Base-by-base conservation (phyloP, 2,113 vertebrate species). In the Poicephalus gulielmi region DNA sequence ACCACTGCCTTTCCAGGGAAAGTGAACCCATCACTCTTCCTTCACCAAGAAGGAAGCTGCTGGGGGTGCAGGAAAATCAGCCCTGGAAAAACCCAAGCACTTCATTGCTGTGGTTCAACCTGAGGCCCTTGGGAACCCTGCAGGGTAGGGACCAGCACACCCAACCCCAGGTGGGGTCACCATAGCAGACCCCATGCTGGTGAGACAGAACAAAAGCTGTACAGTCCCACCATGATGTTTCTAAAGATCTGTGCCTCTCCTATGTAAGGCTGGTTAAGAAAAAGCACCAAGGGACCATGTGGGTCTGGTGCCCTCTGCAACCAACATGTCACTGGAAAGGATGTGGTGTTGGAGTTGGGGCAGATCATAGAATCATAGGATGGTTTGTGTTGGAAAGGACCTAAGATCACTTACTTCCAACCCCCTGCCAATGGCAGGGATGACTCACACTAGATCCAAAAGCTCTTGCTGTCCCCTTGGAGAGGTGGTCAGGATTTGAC, bases 171-270 rank as follows among this genome's bases (percentile, higher is more conserved):
- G 17, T 4, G 19, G 59, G 50, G 30, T 6, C 33, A 17, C 18
- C 39, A 41, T 25, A 10, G 3, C 4, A 5, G 13, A 33, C n/a
- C 35, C 59, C 0, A 0, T 7, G 53, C 73, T 57, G 68, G 59
- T 74, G 64, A 33, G 13, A 68, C 0, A 0, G 37, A 31, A 7
- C 52, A 57, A 43, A 81, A 63, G 44, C 46, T 22, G 16, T 6
- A 31, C 10, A 17, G 55, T 5, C 49, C 33, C 83, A 16, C 20
- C 1, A 4, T 0, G 2, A 27, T 3, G 3, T 5, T 23, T 22
- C 39, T 41, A 9, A 31, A 44, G 63, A 24, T 10, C 73, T 1
- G 3, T 18, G 14, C 20, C 24, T 41, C 16, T 30, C 23, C 64
- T 57, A 12, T 24, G 64, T 33, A 8, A 41, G 43, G 53, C 85